Evolutionary conservation across 2,888 invertebrate species (phyloP), one percentile per base, ranked within the genome.

Genomic region (Apamea monoglypha): DNA sequence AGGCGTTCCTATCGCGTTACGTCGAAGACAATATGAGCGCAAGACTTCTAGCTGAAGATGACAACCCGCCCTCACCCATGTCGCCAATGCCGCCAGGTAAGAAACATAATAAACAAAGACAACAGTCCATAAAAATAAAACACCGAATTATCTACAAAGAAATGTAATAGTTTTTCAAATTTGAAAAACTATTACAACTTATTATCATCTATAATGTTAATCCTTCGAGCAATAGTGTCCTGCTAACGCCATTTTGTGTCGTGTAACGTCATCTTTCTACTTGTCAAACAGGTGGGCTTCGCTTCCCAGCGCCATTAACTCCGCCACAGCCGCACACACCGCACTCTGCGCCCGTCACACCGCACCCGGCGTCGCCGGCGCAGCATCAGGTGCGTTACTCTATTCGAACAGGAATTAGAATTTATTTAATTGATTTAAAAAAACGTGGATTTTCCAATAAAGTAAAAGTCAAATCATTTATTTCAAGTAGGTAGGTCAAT

Each of bases 21-120:
- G 99, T 99, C 1, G 99, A 99, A 91, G 99, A 99, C 92, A 98
- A 98, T 79, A 98, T 98, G 18, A 98, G 98, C 66, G 98, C 95
- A 16, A 91, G 96, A 77, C 98, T 99, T 1, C 98, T 99, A 88
- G 99, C 99, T 3, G 99, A 99, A 94, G 99, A 99, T 92, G 99
- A 99, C 92, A 99, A 99, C 96, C 99, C 99, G 1, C 99, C 99
- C 0, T 99, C 99, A 0, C 99, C 99, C 0, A 98, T 99, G 90
- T 98, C 98, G 0, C 98, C 98, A 93, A 98, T 99, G 94, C 98
- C 97, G 2, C 96, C 96, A 89, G 96, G 96, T 96, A 86, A 61
- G 5, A 56, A 25, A 56, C 10, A 56, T 4, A 56, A 56, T 25
- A 56, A 10, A 12, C 56, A 56, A 56, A n/a, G 12, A n/a, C 10